A percentile compares a stretch with the other conserved stretches of the same genome.
Conservation (phyloP, 64 coral and sea anemone genomes). For the Stichodactyla helianthus region DNA sequence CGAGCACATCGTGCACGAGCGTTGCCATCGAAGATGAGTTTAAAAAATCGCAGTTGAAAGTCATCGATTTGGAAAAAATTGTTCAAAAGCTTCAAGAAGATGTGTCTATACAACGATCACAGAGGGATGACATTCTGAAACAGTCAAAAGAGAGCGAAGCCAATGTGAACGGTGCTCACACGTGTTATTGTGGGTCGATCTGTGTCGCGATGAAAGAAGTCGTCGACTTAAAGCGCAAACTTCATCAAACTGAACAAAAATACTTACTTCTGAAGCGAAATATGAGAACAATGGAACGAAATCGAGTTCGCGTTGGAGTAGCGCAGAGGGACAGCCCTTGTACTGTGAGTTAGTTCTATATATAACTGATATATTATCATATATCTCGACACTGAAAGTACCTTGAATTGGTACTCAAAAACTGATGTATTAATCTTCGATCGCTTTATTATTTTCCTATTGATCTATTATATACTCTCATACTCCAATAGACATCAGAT, state of each 20-base stretch:
- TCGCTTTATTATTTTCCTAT: too few species aligned
- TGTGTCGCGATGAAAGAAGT: conserved; percentile 94
- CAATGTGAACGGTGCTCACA: conserved; percentile 22
- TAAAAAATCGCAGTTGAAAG: conserved; percentile 72
- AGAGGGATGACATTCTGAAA: conserved; percentile 34
- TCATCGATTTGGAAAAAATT: conserved; percentile 85
- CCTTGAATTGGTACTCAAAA: too few species aligned
- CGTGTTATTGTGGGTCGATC: conserved; percentile 83
- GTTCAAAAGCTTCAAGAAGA: conserved; percentile 82
- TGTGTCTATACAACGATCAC: conserved; percentile 44
- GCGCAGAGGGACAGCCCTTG: conserved; percentile 87
- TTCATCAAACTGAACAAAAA: conserved; percentile 87
- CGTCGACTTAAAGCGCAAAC: conserved; percentile 71
- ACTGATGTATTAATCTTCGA: too few species aligned
- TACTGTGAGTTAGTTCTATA: conserved; percentile 43
- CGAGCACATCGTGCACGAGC: conserved; percentile 15
- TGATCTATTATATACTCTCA: too few species aligned
- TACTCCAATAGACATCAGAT: too few species aligned
- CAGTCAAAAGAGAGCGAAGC: conserved; percentile 45
- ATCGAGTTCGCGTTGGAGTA: conserved; percentile 75
- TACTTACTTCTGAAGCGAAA: conserved; percentile 71
- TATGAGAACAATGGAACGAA: conserved; percentile 69
- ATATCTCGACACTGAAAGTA: too few species aligned
- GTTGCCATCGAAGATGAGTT: conserved; percentile 76
- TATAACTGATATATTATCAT: too few species aligned